Evolutionary conservation across 1,140 invertebrate genomes (phyloP).

Genomic region (Chrysomallon squamiferum): DNA sequence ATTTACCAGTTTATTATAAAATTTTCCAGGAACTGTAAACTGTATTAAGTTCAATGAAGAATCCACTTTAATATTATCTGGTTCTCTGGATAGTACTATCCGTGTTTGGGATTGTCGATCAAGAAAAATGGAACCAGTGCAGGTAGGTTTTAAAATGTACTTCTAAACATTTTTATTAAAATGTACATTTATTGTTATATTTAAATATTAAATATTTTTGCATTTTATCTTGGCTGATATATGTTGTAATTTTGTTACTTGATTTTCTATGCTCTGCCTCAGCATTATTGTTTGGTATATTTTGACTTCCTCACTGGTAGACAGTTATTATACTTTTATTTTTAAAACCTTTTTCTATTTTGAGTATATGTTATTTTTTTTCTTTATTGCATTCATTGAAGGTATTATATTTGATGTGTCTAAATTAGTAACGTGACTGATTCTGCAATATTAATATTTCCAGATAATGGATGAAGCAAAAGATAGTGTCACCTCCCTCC

Average conservation of each 20-base stretch:
- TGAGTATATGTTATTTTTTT: no score
- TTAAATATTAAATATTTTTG: background rate
- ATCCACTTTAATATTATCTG: conserved; percentile 87
- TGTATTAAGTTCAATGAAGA: conserved; percentile 94
- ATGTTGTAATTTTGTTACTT: no score
- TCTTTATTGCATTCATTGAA: no score
- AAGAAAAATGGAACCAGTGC: conserved; percentile 75
- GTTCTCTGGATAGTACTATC: conserved; percentile 89
- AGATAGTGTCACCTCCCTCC: conserved; percentile 87
- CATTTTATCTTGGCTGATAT: background rate
- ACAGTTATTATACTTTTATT: no score
- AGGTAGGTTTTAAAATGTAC: conserved; percentile 42
- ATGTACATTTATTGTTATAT: conserved; percentile 45
- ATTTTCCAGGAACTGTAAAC: conserved; percentile 74
- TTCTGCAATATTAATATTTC: no score
- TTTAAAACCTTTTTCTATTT: no score
- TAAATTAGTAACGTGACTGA: no score
- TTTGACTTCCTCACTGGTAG: no score
- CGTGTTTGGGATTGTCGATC: conserved; percentile 86
- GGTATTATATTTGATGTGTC: no score
- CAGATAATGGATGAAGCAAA: conserved; percentile 89
- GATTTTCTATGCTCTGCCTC: no score
- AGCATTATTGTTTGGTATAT: background rate
- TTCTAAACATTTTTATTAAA: background rate
- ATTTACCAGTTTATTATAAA: no score